Evolutionary conservation across 2,888 invertebrate genomes (phyloP).

Genomic region (Shargacucullia verbasci): DNA sequence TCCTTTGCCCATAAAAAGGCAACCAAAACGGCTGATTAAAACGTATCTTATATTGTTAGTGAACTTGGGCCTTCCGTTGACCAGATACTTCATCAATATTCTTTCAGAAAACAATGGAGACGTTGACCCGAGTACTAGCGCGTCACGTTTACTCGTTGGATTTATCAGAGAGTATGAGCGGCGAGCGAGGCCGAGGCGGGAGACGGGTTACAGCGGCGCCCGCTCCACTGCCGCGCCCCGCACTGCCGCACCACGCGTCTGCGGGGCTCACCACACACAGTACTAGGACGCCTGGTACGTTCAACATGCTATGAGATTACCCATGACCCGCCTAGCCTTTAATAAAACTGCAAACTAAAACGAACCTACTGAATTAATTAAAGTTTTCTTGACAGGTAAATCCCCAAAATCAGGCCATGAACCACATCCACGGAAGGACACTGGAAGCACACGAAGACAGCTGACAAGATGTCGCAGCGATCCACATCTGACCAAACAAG

Average conservation of each 20-base stretch:
- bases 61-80: too few relatives aligned
- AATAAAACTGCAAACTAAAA: too few relatives aligned
- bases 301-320: not conserved
- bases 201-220: conserved; percentile 56
- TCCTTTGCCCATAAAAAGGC: too few relatives aligned
- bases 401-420: conserved; percentile 78
- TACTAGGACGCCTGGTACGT: conserved; percentile 66
- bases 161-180: conserved; percentile 95
- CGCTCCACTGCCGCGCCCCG: conserved; percentile 65
- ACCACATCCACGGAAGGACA: conserved; percentile 75
- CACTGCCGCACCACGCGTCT: conserved; percentile 57
- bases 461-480: conserved; percentile 83
- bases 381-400: conserved; percentile 70
- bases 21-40: too few relatives aligned
- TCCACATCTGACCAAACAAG: conserved; percentile 76
- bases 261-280: conserved; percentile 48
- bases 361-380: too few relatives aligned
- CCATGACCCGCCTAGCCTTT: too few relatives aligned
- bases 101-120: conserved; percentile 97
- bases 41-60: too few relatives aligned
- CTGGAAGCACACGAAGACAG: conserved; percentile 71
- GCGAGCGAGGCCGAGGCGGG: conserved; percentile 81
- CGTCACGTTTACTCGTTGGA: conserved; percentile 98
- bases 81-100: not conserved
- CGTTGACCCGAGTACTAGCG: conserved; percentile 97